A percentile compares a stretch with the other conserved stretches of the same genome.
Conservation (phyloP, 2,888 invertebrate genomes). For the Hylaea fasciaria region DNA sequence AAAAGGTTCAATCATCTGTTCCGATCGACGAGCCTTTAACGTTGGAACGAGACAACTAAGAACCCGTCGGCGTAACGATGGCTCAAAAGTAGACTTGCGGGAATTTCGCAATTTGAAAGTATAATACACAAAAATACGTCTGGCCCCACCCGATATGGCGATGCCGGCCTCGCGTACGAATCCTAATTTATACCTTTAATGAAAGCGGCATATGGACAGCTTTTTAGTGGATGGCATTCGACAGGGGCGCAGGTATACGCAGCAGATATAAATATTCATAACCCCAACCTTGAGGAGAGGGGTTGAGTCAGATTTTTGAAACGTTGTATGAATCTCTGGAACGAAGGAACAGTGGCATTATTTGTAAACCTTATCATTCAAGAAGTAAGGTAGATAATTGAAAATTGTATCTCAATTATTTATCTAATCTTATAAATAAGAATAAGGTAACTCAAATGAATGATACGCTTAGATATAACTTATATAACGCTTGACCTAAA, state of each 20-base stretch:
- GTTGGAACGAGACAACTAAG: conserved; percentile 32
- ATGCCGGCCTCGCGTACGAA: conserved; percentile 61
- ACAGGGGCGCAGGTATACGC: conserved; percentile 28
- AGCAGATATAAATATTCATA: conserved; percentile 76
- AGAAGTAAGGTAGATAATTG: too few relatives aligned
- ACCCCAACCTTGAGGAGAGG: conserved; percentile 34
- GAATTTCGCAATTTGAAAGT: conserved; percentile 76
- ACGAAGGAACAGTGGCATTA: too few relatives aligned
- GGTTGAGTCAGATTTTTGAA: conserved; percentile 13
- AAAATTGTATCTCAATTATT: too few relatives aligned
- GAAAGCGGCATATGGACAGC: conserved; percentile 63
- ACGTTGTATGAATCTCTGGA: neutral
- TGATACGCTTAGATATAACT: neutral
- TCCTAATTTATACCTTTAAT: conserved; percentile 77
- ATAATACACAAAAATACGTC: conserved; percentile 71
- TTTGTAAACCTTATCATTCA: too few relatives aligned
- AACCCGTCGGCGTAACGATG: conserved; percentile 67
- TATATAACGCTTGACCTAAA: neutral
- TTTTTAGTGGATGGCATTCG: conserved; percentile 49
- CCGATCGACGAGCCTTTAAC: conserved; percentile 30
- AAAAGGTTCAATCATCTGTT: conserved; percentile 24
- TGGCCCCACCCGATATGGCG: conserved; percentile 61
- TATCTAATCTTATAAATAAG: too few relatives aligned
- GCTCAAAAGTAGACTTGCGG: conserved; percentile 58
- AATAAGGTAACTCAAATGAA: too few relatives aligned